Base-by-base conservation (phyloP, 2,797 vertebrate genomes). In the Lithobates pipiens region DNA sequence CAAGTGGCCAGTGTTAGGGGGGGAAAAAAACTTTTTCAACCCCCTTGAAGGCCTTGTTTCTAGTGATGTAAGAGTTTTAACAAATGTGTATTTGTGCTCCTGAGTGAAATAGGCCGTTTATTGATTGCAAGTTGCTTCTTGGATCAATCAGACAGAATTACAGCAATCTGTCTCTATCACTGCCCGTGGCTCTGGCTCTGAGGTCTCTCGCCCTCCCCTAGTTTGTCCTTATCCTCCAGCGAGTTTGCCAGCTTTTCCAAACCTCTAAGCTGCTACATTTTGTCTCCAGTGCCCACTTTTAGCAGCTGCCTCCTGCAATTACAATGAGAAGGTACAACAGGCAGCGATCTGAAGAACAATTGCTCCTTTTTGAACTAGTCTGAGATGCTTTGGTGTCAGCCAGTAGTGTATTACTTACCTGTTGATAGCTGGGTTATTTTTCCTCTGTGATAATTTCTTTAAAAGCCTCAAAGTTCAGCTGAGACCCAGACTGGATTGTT, bases 151-250 rank as follows among this genome's bases (percentile, higher is more conserved):
- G 96, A 94, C 96, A 97, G 97, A 99, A 98, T 99, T 98, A 97
- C 97, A 97, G 97, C 97, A 96, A 99, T 98, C 97, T 98, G 96
- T 98, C 97, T 97, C 97, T 97, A 98, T 98, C 97, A 97, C 98
- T 97, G 94, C 93, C 94, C 94, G 90, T 94, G 95, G 96, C 95
- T 96, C 92, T 94, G 90, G 93, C 90, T 93, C 91, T 92, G 91
- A 94, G 94, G 91, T 90, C 86, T 92, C 89, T 92, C 88, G 36
- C 80, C 74, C 85, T 82, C 80, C 85, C 68, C 90, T 91, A 85
- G 71, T 90, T 92, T 92, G 91, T 94, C 93, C 93, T 93, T 90
- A 80, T 86, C 91, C 21, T 86, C 80, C 11, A 82, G 39, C 2
- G 80, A 73, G 75, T 36, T 36, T 82, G 85, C 85, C 85, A 86